Percentiles rank a stretch among this genome's conserved stretches.
phyloP scores from a whole-genome alignment of 1,140 invertebrate genomes.

The Phymorhynchus buccinoides region DNA sequence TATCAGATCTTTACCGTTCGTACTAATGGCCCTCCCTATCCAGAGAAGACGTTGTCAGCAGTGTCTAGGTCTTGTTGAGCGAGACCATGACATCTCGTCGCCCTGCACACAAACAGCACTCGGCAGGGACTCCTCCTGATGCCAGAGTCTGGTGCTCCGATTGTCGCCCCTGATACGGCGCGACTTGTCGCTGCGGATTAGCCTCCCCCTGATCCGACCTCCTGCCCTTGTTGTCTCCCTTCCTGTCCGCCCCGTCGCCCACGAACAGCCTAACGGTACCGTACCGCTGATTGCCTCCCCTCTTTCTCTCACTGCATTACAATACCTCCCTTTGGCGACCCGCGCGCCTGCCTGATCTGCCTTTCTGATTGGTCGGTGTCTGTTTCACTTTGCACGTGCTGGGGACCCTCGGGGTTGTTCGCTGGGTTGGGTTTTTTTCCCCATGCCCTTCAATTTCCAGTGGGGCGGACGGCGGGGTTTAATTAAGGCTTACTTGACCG shows the following conservation, averaged over 20 bases:
- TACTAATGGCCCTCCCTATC: constrained; percentile 4
- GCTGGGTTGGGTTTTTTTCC: too few species aligned
- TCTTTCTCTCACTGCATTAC: constrained; percentile 31
- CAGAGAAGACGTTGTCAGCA: constrained; percentile 17
- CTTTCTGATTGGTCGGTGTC: constrained; percentile 42
- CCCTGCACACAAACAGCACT: not conserved
- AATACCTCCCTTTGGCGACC: constrained; percentile 7
- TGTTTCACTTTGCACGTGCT: constrained; percentile 39
- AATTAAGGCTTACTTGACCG: constrained; percentile 41
- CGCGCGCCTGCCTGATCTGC: not conserved
- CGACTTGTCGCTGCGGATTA: constrained; percentile 23
- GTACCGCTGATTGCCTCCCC: constrained; percentile 8
- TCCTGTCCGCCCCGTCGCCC: constrained; percentile 30
- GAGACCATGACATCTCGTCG: constrained; percentile 23
- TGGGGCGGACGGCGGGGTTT: constrained; percentile 29
- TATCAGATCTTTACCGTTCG: constrained; percentile 1
- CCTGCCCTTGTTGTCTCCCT: constrained; percentile 32
- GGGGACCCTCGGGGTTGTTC: constrained; percentile 31
- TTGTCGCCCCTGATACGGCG: constrained; percentile 11
- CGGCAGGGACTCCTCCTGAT: not conserved
- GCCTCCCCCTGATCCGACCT: not conserved
- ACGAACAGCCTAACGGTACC: constrained; percentile 26
- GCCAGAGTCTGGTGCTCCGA: constrained; percentile 16
- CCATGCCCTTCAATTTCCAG: constrained; percentile 38
- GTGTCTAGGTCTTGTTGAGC: not conserved